A percentile compares a stretch with the other conserved stretches of the same genome.
Conservation (phyloP, 2,888 invertebrate species). For the Ormyrus thymus region DNA sequence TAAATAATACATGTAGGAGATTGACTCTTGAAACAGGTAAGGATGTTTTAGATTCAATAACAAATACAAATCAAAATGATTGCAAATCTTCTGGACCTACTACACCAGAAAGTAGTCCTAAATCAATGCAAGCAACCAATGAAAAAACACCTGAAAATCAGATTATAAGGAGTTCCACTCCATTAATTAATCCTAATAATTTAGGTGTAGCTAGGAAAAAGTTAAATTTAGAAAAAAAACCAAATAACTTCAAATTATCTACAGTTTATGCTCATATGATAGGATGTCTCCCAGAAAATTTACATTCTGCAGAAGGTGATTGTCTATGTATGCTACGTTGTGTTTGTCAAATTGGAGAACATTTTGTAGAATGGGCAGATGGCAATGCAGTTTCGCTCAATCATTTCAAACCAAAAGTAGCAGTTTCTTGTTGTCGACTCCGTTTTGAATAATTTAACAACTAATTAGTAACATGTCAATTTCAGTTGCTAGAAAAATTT, state of each 20-base stretch:
- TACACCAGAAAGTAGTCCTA: conserved; percentile 29
- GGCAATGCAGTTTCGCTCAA: conserved; percentile 71
- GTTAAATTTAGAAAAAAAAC: conserved; percentile 55
- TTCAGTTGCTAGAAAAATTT: background rate
- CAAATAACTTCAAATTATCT: conserved; percentile 76
- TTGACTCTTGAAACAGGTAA: conserved; percentile 23
- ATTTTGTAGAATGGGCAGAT: conserved; percentile 79
- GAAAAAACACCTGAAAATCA: conserved; percentile 78
- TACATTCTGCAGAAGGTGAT: conserved; percentile 84
- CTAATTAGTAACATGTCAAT: no score
- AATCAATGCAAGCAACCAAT: conserved; percentile 72
- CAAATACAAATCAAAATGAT: conserved; percentile 44
- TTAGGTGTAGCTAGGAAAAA: conserved; percentile 44
- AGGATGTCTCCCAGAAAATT: conserved; percentile 73
- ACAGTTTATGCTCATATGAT: conserved; percentile 78
- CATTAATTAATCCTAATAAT: conserved; percentile 17
- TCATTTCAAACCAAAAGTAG: conserved; percentile 57
- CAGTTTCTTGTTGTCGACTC: no score
- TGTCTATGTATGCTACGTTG: conserved; percentile 81
- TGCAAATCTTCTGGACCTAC: background rate
- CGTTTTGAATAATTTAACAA: no score
- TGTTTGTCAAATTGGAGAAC: conserved; percentile 77
- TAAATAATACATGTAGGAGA: background rate
- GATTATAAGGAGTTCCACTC: conserved; percentile 48
- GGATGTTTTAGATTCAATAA: conserved; percentile 51